Percentiles rank a stretch among this genome's conserved stretches.
Evolutionary conservation across 2,888 invertebrate species (phyloP).

Genomic region (Agonopterix alstromeriana): DNA sequence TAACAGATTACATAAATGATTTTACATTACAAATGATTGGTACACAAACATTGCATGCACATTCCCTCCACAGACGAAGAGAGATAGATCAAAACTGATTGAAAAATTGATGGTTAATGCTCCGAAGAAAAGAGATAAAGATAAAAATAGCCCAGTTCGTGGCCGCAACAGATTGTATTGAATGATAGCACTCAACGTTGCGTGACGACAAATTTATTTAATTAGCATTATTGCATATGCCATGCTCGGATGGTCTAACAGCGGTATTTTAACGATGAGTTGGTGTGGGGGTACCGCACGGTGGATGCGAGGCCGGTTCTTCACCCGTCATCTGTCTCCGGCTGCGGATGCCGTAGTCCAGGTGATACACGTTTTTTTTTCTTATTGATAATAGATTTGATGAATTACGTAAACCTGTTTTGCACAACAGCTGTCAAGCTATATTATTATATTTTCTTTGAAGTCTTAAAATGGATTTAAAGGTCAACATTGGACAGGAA

Average conservation of each 20-base stretch:
- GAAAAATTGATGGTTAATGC: no score
- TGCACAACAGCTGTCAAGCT: not conserved
- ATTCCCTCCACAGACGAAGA: no score
- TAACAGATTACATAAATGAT: no score
- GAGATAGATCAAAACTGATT: no score
- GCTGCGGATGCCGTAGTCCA: constrained; percentile 5
- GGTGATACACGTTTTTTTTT: constrained; percentile 6
- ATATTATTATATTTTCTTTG: not conserved
- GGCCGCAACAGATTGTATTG: no score
- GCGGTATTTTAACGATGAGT: constrained; percentile 13
- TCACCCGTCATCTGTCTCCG: constrained; percentile 3
- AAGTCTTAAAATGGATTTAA: not conserved
- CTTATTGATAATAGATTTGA: not conserved
- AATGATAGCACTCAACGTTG: not conserved
- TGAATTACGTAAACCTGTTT: not conserved
- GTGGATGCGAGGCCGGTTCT: constrained; percentile 4
- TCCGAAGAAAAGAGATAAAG: no score
- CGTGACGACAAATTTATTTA: constrained; percentile 5
- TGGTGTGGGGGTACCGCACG: constrained; percentile 6
- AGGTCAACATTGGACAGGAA: not conserved
- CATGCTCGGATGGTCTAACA: constrained; percentile 12
- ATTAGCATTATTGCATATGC: constrained; percentile 7
- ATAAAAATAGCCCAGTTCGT: no score
- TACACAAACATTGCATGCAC: no score
- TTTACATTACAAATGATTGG: no score